Base-by-base conservation (phyloP, 2,888 invertebrate genomes). In the Hirtodrosophila trivittata region DNA sequence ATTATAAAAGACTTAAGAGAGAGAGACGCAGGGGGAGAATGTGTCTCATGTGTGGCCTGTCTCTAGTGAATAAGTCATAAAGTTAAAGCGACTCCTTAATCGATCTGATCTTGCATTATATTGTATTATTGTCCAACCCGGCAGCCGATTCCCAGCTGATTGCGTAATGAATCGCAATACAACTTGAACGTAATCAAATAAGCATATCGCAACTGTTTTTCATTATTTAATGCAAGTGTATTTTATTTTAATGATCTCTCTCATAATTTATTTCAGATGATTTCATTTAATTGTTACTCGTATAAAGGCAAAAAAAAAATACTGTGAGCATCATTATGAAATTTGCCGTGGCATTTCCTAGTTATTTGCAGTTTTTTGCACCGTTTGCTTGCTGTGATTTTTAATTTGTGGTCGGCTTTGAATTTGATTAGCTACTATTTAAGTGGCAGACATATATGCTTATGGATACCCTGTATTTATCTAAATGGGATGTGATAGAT, bases 191-290 rank as follows among this genome's bases (percentile, higher is more conserved):
- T 45, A 69, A 62, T 45, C 56, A 63, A n/a, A n/a, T n/a, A n/a
- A n/a, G n/a, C n/a, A n/a, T n/a, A n/a, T 12, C 0, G 59, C 55
- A 37, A 39, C 49, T 45, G 39, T 46, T 51, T 47, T 65, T 35
- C 54, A 33, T 45, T 38, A 56, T 47, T 13, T 57, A 54, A 47
- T 41, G 51, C 32, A 35, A 32, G 28, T 21, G 39, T n/a, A 32
- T 30, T 60, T 75, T 33, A 33, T 60, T 75, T 74, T 76, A 80
- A 81, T 81, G 74, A 81, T 78, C 64, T 58, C 74, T 51, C 57
- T 56, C 64, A 76, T 76, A 60, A n/a, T n/a, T n/a, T 62, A 54
- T 74, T 69, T 75, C 65, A 69, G n/a, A 78, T 78, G 78, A 66
- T 76, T 74, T 81, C 64, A 76, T 63, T 77, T 65, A 69, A 70